phyloP scores from a whole-genome alignment of 2,113 vertebrate genomes.

The Anthoscopus minutus region DNA sequence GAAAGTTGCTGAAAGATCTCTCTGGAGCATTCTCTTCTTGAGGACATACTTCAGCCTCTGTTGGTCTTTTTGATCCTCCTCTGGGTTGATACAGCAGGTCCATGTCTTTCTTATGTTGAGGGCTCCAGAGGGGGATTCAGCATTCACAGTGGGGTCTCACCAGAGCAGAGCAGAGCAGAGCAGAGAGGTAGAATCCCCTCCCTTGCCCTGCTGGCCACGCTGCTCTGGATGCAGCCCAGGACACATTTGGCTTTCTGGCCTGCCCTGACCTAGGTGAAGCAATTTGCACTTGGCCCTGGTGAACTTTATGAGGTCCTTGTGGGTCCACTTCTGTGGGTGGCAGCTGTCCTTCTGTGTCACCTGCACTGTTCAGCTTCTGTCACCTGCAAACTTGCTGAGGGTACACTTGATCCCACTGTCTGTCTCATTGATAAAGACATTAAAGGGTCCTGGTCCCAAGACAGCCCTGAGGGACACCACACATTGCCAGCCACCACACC shows the following conservation, averaged over 20 bases:
- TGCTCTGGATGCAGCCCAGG: background rate
- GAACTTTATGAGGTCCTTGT: background rate
- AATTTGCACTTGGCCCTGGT: background rate
- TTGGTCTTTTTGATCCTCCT: background rate
- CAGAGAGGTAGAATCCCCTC: background rate
- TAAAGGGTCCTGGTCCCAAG: background rate
- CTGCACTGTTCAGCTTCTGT: background rate
- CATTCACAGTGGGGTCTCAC: background rate
- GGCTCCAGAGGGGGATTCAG: background rate
- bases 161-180: background rate
- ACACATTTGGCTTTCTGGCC: background rate
- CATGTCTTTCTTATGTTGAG: background rate
- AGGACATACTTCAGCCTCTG: background rate
- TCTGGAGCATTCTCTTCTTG: accelerated
- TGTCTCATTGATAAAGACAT: background rate
- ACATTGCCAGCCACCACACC: too few species aligned
- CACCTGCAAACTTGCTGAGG: background rate
- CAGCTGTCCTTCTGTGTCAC: background rate
- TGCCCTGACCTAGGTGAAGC: background rate
- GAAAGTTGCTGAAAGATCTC: background rate
- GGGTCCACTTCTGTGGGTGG: background rate
- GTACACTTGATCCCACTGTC: background rate
- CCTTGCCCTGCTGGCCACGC: background rate
- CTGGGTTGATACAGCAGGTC: background rate
- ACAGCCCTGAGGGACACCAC: background rate